Percentiles rank a stretch among this genome's conserved stretches.
Evolutionary conservation across 2,888 invertebrate species (phyloP).

Genomic region (Ormia ochracea): DNA sequence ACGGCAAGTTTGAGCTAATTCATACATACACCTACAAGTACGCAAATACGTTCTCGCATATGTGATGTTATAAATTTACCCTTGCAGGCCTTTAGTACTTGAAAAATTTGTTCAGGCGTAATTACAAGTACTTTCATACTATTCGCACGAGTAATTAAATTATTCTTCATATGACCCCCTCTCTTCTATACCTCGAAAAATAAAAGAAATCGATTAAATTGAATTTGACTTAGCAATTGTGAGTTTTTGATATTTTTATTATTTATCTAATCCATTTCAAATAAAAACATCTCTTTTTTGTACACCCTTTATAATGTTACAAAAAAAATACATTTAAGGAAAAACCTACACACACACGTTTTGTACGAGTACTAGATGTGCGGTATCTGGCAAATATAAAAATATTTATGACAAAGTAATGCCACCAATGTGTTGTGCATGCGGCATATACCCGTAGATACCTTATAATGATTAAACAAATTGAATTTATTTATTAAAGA

Average conservation of each 20-base stretch:
- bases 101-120: too few species aligned
- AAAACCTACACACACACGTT: slow-evolving; percentile 19
- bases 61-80: too few species aligned
- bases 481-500: slow-evolving; percentile 44
- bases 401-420: slow-evolving; percentile 35
- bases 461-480: slow-evolving; percentile 36
- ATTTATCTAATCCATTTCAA: not conserved
- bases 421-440: slow-evolving; percentile 19
- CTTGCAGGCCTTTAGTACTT: too few species aligned
- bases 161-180: too few species aligned
- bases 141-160: too few species aligned
- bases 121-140: too few species aligned
- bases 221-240: too few species aligned
- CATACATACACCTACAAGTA: too few species aligned
- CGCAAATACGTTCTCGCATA: too few species aligned
- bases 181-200: too few species aligned
- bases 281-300: not conserved
- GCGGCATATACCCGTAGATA: slow-evolving; percentile 29
- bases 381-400: slow-evolving; percentile 10
- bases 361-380: not conserved
- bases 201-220: too few species aligned
- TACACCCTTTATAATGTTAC: not conserved
- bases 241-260: not conserved
- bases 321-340: slow-evolving; percentile 13
- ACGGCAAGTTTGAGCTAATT: too few species aligned